These are phyloP conservation scores for Hemithea aestivaria DNA, from an alignment of 2,888 invertebrate genomes.

Conservation along the genomic window DNA sequence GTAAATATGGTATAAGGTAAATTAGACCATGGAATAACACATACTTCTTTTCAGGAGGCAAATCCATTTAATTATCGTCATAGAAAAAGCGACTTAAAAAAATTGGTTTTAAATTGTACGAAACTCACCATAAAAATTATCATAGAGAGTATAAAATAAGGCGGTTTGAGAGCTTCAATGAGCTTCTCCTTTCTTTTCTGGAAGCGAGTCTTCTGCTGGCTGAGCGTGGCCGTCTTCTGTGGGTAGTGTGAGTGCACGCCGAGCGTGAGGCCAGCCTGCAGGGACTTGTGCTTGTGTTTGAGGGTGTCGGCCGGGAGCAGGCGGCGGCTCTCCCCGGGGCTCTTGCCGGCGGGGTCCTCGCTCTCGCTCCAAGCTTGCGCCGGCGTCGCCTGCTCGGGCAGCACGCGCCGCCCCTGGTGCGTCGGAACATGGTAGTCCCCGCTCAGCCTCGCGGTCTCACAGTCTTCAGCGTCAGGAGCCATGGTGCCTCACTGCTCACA, in stretches of 20 bases:
- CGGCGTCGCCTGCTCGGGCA: conserved; percentile 42
- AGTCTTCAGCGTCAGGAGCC: conserved; percentile 54
- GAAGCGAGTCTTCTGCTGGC: conserved; percentile 43
- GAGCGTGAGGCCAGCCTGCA: conserved; percentile 56
- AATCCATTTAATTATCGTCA: too few relatives aligned
- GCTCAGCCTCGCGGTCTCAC: conserved; percentile 46
- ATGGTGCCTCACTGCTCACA: conserved; percentile 28
- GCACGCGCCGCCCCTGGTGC: conserved; percentile 44
- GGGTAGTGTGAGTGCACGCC: conserved; percentile 42
- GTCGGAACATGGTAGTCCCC: conserved; percentile 34
- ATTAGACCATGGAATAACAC: too few relatives aligned
- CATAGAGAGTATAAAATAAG: conserved; percentile 64
- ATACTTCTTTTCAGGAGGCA: too few relatives aligned
- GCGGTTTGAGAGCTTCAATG: conserved; percentile 53
- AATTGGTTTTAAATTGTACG: not conserved
- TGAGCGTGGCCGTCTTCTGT: conserved; percentile 23
- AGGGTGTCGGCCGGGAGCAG: conserved; percentile 40
- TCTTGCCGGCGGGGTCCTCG: conserved; percentile 41
- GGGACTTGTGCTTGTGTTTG: conserved; percentile 32
- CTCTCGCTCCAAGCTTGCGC: conserved; percentile 57
- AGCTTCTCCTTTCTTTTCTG: conserved; percentile 57
- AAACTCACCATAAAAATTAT: conserved; percentile 61
- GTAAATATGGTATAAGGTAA: too few relatives aligned
- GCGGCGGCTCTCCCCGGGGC: conserved; percentile 53
- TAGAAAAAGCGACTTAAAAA: too few relatives aligned